phyloP scores from a whole-genome alignment of 2,113 vertebrate species.

The Gallinago undulata region DNA sequence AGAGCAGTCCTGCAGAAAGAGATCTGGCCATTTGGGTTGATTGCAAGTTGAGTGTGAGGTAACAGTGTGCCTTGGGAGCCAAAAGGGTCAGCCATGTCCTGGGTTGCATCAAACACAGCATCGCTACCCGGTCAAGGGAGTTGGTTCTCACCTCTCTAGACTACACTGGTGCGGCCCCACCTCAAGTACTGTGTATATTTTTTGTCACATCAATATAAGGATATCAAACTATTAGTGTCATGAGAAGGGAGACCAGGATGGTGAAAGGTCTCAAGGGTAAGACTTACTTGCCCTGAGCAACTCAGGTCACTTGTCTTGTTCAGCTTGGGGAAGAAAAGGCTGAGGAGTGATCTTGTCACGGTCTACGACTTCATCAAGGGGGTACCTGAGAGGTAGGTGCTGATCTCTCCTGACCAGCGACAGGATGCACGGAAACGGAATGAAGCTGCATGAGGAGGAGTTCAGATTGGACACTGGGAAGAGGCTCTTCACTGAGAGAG shows the following conservation, averaged over 20 bases:
- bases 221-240: not conserved
- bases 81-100: not conserved
- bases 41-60: not conserved
- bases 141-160: not conserved
- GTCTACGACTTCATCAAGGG: not conserved
- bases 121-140: not conserved
- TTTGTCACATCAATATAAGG: not conserved
- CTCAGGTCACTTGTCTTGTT: not conserved
- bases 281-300: too few species aligned
- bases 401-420: not conserved
- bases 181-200: not conserved
- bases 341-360: not conserved
- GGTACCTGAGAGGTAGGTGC: not conserved
- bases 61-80: not conserved
- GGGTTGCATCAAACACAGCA: not conserved
- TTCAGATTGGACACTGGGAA: not conserved
- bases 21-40: not conserved
- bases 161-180: not conserved
- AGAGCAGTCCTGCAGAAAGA: not conserved
- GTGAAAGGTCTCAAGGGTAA: not conserved
- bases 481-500: not conserved
- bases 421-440: not conserved
- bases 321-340: not conserved
- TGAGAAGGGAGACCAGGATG: not conserved
- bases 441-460: not conserved